These are phyloP conservation scores for Microcebus murinus DNA, from an alignment of 2,113 vertebrate genomes.

Conservation along the genomic window DNA sequence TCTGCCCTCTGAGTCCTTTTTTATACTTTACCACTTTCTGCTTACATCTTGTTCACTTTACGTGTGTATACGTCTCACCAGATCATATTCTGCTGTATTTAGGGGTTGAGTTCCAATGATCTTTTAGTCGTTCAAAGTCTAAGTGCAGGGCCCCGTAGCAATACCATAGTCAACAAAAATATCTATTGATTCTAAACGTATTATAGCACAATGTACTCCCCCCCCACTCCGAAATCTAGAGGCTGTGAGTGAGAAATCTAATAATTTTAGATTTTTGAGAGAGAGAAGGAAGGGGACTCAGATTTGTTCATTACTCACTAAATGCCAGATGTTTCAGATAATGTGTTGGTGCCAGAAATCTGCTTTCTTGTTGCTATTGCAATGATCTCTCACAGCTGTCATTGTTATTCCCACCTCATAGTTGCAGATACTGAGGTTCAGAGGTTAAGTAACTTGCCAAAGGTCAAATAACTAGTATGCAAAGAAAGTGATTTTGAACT, in stretches of 20 bases:
- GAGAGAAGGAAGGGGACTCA: neutral
- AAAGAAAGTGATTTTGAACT: slow-evolving; percentile 20
- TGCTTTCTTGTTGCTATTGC: neutral
- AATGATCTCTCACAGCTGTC: too few relatives aligned
- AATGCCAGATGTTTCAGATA: neutral
- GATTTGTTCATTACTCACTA: neutral
- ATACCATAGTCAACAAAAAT: neutral
- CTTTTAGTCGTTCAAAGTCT: neutral
- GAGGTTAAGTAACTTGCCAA: neutral
- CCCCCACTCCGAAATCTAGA: neutral
- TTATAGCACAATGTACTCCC: neutral
- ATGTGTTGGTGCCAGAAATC: neutral
- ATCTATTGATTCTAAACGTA: neutral
- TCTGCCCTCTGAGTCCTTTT: neutral
- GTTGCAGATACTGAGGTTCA: neutral
- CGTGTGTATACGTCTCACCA: neutral
- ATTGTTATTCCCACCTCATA: neutral
- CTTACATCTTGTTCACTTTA: neutral
- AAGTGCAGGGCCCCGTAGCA: neutral
- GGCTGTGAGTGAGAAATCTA: neutral
- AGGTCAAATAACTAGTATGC: neutral
- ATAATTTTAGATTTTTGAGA: neutral
- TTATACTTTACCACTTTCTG: neutral
- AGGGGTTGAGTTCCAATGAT: neutral
- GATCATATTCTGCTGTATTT: neutral